Conservation (phyloP, 2,113 vertebrate species). For the Nothobranchius kuhntae region DNA sequence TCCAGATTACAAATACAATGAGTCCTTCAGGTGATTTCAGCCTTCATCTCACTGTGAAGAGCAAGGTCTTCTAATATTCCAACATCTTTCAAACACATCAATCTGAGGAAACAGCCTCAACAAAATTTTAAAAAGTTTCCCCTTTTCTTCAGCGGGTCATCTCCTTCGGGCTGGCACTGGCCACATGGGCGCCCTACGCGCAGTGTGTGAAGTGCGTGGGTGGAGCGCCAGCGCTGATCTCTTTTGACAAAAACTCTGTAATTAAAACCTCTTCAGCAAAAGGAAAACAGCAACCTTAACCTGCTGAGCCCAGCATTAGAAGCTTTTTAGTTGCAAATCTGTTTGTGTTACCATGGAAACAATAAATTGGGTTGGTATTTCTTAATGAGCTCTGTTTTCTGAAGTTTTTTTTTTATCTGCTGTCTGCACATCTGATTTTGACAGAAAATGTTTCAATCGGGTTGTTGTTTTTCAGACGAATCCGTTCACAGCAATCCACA, state of each 20-base stretch:
- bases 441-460: no score
- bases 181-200: no score
- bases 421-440: not conserved
- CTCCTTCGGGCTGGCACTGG: no score
- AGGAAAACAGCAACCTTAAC: not conserved
- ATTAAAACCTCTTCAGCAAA: not conserved
- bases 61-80: conserved; percentile 6
- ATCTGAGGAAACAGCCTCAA: not conserved
- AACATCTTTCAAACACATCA: not conserved
- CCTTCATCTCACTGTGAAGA: not conserved
- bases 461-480: no score
- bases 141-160: not conserved
- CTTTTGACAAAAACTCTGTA: not conserved
- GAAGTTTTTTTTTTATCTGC: not conserved
- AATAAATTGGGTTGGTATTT: not conserved
- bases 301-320: not conserved
- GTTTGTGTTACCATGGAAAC: not conserved
- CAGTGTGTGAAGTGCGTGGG: no score
- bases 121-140: not conserved
- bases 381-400: not conserved
- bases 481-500: no score
- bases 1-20: not conserved
- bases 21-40: conserved; percentile 3
- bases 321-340: not conserved
- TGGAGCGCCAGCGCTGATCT: not conserved